A percentile compares a stretch with the other conserved stretches of the same genome.
Evolutionary conservation across 2,888 invertebrate genomes (phyloP).

Genomic region (Melieria picta): DNA sequence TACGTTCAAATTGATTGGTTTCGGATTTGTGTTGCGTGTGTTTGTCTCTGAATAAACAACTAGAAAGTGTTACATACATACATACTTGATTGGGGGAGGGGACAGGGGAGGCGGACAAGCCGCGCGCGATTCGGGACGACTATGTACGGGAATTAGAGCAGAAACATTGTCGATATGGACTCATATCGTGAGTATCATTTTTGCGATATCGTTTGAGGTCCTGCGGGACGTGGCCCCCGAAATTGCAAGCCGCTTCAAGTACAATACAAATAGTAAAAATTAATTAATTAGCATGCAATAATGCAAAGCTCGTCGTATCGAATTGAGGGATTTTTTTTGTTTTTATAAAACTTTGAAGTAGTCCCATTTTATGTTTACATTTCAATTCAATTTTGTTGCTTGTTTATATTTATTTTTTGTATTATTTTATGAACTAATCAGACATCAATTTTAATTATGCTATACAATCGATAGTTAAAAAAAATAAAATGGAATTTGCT

Average conservation of each 20-base stretch:
- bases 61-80: slow-evolving; percentile 1
- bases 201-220: not conserved
- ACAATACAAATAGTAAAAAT: too few relatives aligned
- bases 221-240: not conserved
- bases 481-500: too few relatives aligned
- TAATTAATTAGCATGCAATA: too few relatives aligned
- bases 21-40: not conserved
- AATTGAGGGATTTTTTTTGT: not conserved
- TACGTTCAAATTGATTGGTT: slow-evolving; percentile 6
- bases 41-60: slow-evolving; percentile 6
- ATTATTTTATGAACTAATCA: not conserved
- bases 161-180: too few relatives aligned
- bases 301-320: too few relatives aligned
- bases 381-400: not conserved
- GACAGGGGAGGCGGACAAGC: too few relatives aligned
- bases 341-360: slow-evolving; percentile 1
- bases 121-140: too few relatives aligned
- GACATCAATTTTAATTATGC: not conserved
- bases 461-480: too few relatives aligned
- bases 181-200: not conserved
- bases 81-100: too few relatives aligned
- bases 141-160: too few relatives aligned
- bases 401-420: slow-evolving; percentile 12
- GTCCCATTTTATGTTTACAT: slow-evolving; percentile 7
- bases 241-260: not conserved